phyloP scores from a whole-genome alignment of 2,888 invertebrate species.

The Drosophila vallismaia region DNA sequence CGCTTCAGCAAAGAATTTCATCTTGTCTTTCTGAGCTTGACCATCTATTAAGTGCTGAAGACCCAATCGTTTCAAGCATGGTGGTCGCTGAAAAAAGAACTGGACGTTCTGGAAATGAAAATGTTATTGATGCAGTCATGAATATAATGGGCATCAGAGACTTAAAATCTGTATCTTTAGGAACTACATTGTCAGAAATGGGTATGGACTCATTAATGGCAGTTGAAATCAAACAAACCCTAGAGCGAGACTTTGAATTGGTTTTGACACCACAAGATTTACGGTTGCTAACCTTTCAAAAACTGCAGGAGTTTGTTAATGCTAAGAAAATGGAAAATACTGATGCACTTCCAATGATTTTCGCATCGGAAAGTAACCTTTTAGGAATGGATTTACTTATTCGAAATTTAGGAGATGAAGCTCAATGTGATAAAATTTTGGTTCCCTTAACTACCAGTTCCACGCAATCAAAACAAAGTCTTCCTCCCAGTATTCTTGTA shows the following conservation, averaged over 20 bases:
- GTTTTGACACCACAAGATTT: conserved; percentile 94
- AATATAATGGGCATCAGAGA: conserved; percentile 89
- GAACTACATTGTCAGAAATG: conserved; percentile 92
- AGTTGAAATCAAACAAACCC: conserved; percentile 96
- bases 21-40: conserved; percentile 92
- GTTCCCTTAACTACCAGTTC: conserved; percentile 85
- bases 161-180: conserved; percentile 88
- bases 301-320: conserved; percentile 81
- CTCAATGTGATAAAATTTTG: conserved; percentile 85
- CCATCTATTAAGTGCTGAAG: conserved; percentile 88
- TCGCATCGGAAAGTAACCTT: conserved; percentile 72
- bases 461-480: conserved; percentile 56
- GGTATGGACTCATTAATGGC: conserved; percentile 99
- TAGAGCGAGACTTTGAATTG: conserved; percentile 95
- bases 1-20: conserved; percentile 92
- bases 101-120: conserved; percentile 86
- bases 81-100: conserved; percentile 93
- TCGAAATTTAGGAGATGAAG: conserved; percentile 87
- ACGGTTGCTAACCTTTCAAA: conserved; percentile 89
- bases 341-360: conserved; percentile 79
- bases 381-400: conserved; percentile 86
- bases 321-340: conserved; percentile 67
- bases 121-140: conserved; percentile 89
- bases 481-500: conserved; percentile 84
- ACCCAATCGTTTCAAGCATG: conserved; percentile 91